Evolutionary conservation across 2,797 vertebrate species (phyloP).

Genomic region (Poecile montanus): DNA sequence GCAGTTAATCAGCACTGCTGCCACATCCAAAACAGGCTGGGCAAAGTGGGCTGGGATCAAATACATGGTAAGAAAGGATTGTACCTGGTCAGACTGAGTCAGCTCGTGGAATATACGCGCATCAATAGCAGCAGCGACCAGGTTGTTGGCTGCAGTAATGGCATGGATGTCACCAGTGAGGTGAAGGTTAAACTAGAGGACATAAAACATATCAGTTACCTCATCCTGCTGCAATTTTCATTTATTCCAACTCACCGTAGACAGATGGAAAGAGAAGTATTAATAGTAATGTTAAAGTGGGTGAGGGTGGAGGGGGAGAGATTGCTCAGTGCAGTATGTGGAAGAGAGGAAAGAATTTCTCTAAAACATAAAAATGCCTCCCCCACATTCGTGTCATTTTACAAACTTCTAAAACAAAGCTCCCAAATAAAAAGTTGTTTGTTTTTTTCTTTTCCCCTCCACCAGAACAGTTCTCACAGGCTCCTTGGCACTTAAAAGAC

Average conservation of each 20-base stretch:
- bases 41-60: not conserved
- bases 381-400: constrained; percentile 49
- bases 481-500: not conserved
- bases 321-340: constrained; percentile 43
- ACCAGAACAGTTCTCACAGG: not conserved
- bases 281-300: constrained; percentile 55
- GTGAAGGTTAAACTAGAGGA: constrained; percentile 95
- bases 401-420: constrained; percentile 48
- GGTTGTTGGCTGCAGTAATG: constrained; percentile 96
- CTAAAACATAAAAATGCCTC: constrained; percentile 52
- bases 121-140: constrained; percentile 93
- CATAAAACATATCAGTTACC: constrained; percentile 23
- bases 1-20: not conserved
- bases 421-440: constrained; percentile 6
- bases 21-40: not conserved
- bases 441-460: not conserved
- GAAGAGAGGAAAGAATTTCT: constrained; percentile 52
- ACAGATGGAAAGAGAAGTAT: constrained; percentile 59
- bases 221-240: constrained; percentile 40
- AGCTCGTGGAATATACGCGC: constrained; percentile 95
- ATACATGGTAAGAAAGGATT: not conserved
- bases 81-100: constrained; percentile 93
- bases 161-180: constrained; percentile 98
- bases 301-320: constrained; percentile 53
- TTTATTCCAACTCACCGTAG: constrained; percentile 47